phyloP scores from a whole-genome alignment of 2,888 invertebrate genomes.

The Zonitis immaculata region DNA sequence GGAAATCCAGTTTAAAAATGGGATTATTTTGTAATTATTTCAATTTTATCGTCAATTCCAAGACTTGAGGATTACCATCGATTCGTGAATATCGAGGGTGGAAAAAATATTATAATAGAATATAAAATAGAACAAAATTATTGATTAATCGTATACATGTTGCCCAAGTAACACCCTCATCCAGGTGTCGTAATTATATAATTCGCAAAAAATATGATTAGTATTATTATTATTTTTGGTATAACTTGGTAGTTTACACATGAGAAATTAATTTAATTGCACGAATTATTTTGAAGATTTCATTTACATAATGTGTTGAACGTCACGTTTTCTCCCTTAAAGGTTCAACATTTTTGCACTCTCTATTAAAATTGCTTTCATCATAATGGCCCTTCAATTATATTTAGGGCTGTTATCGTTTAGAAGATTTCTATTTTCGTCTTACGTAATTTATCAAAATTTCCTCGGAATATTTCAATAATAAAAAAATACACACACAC shows the following conservation, averaged over 20 bases:
- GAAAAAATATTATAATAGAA: no score
- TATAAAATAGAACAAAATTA: no score
- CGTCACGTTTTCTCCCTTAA: slow-evolving; percentile 9
- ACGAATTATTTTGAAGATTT: background rate
- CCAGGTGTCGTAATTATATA: no score
- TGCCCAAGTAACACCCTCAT: no score
- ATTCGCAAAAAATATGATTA: no score
- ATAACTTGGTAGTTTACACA: background rate
- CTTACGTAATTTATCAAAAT: background rate
- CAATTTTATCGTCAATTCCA: background rate
- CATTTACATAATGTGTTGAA: slow-evolving; percentile 1
- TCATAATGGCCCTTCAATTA: slow-evolving; percentile 22
- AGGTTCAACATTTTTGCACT: slow-evolving; percentile 13
- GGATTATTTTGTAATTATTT: slow-evolving; percentile 1
- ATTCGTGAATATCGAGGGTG: no score
- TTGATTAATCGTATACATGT: no score
- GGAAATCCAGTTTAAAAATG: background rate
- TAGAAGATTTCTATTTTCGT: slow-evolving; percentile 5
- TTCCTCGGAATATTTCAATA: no score
- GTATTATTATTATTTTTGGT: background rate
- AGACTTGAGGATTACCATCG: background rate
- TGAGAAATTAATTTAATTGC: background rate
- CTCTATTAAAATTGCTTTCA: slow-evolving; percentile 17
- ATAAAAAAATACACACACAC: no score
- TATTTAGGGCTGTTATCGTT: slow-evolving; percentile 14